Evolutionary conservation across 2,888 invertebrate genomes (phyloP), one percentile per base, ranked within the genome.

Genomic region (Ochropacha duplaris): DNA sequence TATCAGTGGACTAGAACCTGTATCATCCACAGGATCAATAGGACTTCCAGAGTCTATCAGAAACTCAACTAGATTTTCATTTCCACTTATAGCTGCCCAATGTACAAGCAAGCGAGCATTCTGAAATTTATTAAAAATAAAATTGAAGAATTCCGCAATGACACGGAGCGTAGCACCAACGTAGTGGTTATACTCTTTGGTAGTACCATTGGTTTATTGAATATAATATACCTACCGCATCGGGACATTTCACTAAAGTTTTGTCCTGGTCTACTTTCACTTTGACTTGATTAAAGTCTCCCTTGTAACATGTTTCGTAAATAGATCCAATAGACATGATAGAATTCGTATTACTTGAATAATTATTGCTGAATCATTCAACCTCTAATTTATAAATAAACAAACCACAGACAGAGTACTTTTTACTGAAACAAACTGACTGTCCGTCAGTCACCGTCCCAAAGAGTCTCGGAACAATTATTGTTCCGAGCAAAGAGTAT

Each of bases 51-150:
- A 85, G 57, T 95, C 94, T 49, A 97, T 80, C 50, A 97, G 88
- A 83, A 94, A 94, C 54, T 94, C 93, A 0, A 96, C 96, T 55
- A 97, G 88, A 67, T 96, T 95, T 51, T 95, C 92, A 84, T 96
- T 96, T 22, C 97, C 97, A 63, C 96, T 95, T 56, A 96, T 90
- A 54, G 96, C 94, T 39, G 97, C 96, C 96, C 97, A 96, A 81
- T 97, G 97, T 65, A 97, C 87, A 22, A 97, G 90, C 64, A 96
- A 93, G 60, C 97, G 94, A 56, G 93, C 93, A 86, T 95, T 96
- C 96, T 96, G 84, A 26, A 91, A 93, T 57, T 59, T 28, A 28
- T 12, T 12, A 28, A 36, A 28, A 55, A 56, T 52, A 24, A 54
- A 28, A 26, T 16, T 2, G n/a, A 26, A 34, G 12, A 26, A 26